Evolutionary conservation across 2,113 vertebrate species (phyloP), one percentile per base, ranked within the genome.

Genomic region (Brachirus orientalis): DNA sequence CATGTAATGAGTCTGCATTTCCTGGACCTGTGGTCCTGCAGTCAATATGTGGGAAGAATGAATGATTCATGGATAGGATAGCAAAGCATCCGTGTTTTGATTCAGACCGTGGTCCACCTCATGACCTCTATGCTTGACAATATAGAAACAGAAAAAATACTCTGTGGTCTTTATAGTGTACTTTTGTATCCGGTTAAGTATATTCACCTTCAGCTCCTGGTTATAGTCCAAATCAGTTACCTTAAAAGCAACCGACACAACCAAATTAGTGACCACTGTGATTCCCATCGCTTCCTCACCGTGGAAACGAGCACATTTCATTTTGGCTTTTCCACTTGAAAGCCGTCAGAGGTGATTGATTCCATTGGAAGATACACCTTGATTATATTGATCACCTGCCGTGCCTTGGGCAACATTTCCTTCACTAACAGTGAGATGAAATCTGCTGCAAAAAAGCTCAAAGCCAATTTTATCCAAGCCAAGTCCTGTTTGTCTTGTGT

Each of bases 291-390:
- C 63, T 81, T 80, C 67, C 74, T 72, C 77, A 48, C 6, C 28
- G 60, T n/a, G 47, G 57, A 77, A 64, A 77, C 35, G 11, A 53
- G 61, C 73, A 58, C 69, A 77, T 87, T 82, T 86, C 80, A 84
- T 79, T 78, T 77, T 56, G 79, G 58, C 63, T 28, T 40, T 40
- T 62, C 19, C 58, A 86, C 80, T 40, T 82, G 75, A 80, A 86
- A 89, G 12, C 75, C 7, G 74, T 89, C 88, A 77, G 55, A 38
- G 65, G 71, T 82, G 86, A 88, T 88, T 86, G 89, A 89, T 89
- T 88, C 71, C 56, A 82, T 86, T 77, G 88, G 86, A 78, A 82
- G 88, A 87, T 86, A 75, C 83, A 80, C 84, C 77, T 83, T 87
- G 80, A 89, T 88, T 82, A 81, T 87, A 85, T 85, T 56, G 89